A percentile compares a stretch with the other conserved stretches of the same genome.
phyloP scores from a whole-genome alignment of 2,797 vertebrate species.

The Mus caroli region DNA sequence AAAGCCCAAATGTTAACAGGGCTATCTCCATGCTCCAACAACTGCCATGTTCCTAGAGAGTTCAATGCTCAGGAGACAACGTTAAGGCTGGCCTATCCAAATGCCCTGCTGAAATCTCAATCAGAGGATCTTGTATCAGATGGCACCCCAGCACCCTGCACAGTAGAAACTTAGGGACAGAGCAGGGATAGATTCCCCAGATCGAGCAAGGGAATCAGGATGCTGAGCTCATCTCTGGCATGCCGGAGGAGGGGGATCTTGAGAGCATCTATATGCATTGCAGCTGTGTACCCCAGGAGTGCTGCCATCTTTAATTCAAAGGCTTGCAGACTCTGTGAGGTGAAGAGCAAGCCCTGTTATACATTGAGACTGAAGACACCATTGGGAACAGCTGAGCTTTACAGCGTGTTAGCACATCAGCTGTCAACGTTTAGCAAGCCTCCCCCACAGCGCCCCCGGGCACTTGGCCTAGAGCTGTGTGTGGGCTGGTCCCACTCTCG shows the following conservation, averaged over 20 bases:
- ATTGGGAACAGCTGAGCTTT: background rate
- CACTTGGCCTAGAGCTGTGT: conserved; percentile 21
- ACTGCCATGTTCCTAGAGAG: conserved; percentile 44
- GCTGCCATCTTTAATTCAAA: conserved; percentile 70
- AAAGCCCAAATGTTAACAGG: conserved; percentile 66
- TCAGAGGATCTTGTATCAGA: fast-evolving
- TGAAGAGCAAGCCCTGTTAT: background rate
- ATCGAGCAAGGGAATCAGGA: background rate
- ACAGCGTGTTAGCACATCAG: background rate
- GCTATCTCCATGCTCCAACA: conserved; percentile 24
- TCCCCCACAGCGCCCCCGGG: background rate
- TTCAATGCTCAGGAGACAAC: background rate
- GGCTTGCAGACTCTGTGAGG: background rate
- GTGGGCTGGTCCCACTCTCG: background rate
- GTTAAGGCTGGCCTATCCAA: background rate
- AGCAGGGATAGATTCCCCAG: fast-evolving
- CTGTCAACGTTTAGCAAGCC: conserved; percentile 16
- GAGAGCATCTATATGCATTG: background rate
- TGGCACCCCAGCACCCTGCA: background rate
- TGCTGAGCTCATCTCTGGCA: background rate
- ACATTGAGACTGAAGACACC: background rate
- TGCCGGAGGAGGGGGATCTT: background rate
- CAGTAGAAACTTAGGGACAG: background rate
- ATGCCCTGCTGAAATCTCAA: background rate
- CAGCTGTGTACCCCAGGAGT: background rate